Conservation (phyloP, 2,113 vertebrate genomes). For the Camelus dromedarius region DNA sequence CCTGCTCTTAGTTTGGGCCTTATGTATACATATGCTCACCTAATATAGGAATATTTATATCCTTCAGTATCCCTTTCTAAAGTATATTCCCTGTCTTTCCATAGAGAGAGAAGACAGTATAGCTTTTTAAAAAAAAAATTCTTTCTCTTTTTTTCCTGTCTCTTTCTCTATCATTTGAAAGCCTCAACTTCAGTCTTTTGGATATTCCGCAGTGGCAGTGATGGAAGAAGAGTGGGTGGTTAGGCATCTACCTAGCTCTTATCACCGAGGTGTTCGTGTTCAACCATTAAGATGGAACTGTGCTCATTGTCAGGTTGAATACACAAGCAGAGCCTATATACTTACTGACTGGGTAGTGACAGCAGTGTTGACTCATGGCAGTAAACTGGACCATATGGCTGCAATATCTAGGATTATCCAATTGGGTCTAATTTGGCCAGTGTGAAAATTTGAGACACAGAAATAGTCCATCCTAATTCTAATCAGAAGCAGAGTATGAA, state of each 20-base stretch:
- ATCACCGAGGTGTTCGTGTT: neutral
- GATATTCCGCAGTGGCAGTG: neutral
- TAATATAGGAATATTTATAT: neutral
- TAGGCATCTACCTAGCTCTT: neutral
- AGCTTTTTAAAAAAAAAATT: neutral
- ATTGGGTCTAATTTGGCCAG: neutral
- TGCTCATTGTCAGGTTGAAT: neutral
- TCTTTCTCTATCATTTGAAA: neutral
- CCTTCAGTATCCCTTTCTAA: neutral
- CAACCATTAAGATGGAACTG: neutral
- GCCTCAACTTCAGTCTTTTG: neutral
- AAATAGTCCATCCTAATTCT: neutral
- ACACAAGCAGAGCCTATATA: neutral
- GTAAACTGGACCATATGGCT: neutral
- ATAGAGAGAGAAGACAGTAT: neutral
- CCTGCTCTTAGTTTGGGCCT: neutral
- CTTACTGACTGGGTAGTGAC: neutral
- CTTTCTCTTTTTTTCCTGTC: neutral
- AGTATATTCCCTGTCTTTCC: neutral
- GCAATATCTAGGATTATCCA: neutral
- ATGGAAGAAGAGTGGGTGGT: neutral
- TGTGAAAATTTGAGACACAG: neutral
- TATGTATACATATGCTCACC: neutral
- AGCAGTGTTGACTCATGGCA: neutral
- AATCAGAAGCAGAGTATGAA: neutral